Evolutionary conservation across 2,888 invertebrate genomes (phyloP).

Genomic region (Dolomedes plantarius): DNA sequence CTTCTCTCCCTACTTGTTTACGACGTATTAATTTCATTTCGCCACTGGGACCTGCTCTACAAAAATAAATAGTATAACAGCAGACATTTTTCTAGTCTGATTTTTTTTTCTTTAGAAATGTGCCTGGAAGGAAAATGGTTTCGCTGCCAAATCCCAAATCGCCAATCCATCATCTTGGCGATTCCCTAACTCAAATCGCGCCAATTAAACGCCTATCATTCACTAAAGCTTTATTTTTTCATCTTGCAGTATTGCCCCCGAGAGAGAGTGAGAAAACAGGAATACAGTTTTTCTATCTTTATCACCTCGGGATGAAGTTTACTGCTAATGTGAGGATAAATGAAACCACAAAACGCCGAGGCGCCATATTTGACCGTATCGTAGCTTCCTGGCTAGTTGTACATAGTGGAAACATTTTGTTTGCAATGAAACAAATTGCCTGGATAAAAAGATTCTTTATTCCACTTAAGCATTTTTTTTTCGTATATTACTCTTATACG

Average conservation of each 20-base stretch:
- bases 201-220: conserved; percentile 70
- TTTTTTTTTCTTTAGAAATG: conserved; percentile 8
- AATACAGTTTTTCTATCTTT: conserved; percentile 22
- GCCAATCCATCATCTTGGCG: conserved; percentile 66
- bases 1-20: conserved; percentile 55
- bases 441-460: no score
- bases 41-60: conserved; percentile 15
- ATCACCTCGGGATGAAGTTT: conserved; percentile 53
- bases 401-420: no score
- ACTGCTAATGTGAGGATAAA: conserved; percentile 23
- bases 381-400: no score
- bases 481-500: no score
- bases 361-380: conserved; percentile 53
- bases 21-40: conserved; percentile 63
- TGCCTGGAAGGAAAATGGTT: conserved; percentile 41
- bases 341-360: neutral
- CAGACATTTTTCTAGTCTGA: conserved; percentile 24
- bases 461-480: no score
- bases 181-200: conserved; percentile 68
- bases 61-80: conserved; percentile 56
- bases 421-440: no score
- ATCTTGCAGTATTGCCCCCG: conserved; percentile 32
- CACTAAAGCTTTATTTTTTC: conserved; percentile 36
- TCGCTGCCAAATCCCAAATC: conserved; percentile 44
- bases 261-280: conserved; percentile 21